A percentile compares a stretch with the other conserved stretches of the same genome.
Evolutionary conservation across 2,797 vertebrate species (phyloP).

Genomic region (Spinibarbus caldwelli): DNA sequence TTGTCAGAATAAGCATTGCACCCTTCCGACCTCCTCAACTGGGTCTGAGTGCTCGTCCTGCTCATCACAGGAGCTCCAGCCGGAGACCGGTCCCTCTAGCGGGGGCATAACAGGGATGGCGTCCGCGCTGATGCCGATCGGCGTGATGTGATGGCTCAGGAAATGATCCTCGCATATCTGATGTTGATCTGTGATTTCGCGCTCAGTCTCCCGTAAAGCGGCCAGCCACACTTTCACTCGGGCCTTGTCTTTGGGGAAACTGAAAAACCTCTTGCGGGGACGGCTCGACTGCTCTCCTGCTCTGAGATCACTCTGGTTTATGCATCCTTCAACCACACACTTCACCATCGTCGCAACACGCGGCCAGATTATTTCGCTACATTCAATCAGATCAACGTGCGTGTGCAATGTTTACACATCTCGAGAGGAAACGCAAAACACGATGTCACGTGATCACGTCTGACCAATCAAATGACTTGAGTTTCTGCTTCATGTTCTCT

Average conservation of each 20-base stretch:
- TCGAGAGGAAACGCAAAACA: not conserved
- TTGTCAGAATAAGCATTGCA: not conserved
- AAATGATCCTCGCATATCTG: constrained; percentile 74
- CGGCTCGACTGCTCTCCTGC: constrained; percentile 52
- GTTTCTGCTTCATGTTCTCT: not conserved
- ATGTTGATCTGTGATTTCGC: constrained; percentile 48
- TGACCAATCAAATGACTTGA: constrained; percentile 12
- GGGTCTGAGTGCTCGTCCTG: constrained; percentile 43
- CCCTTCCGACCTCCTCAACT: constrained; percentile 22
- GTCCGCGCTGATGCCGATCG: constrained; percentile 54
- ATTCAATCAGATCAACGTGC: not conserved
- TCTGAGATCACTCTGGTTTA: constrained; percentile 64
- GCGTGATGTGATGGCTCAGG: constrained; percentile 66
- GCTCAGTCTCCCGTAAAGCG: constrained; percentile 65
- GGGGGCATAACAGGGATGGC: constrained; percentile 68
- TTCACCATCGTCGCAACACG: constrained; percentile 71
- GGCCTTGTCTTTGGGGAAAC: constrained; percentile 71
- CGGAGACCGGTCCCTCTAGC: constrained; percentile 56
- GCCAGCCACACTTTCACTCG: constrained; percentile 75
- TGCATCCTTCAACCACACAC: constrained; percentile 76
- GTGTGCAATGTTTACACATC: constrained; percentile 33
- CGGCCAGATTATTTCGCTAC: not conserved
- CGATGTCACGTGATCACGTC: constrained; percentile 14
- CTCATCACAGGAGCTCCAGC: constrained; percentile 56
- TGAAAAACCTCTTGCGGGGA: constrained; percentile 74